Evolutionary conservation across 2,888 invertebrate genomes (phyloP).

Genomic region (Caenorhabditis parvicauda): DNA sequence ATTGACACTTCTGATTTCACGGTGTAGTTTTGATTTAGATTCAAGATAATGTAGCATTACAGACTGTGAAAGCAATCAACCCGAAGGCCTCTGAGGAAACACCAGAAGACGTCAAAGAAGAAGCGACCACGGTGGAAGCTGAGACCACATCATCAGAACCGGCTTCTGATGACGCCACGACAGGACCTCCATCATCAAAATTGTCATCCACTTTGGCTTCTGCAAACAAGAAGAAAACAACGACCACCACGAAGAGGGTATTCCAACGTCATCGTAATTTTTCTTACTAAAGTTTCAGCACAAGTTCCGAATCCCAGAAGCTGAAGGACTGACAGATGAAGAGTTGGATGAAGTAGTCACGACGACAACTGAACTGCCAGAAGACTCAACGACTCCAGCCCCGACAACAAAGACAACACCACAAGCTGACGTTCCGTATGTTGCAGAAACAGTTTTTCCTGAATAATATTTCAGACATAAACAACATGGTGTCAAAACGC

Average conservation of each 20-base stretch:
- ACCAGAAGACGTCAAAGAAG: slow-evolving; percentile 2
- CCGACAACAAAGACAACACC: slow-evolving; percentile 7
- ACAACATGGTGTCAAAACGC: slow-evolving; percentile 33
- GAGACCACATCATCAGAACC: not conserved
- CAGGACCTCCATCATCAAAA: slow-evolving; percentile 15
- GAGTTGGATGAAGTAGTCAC: slow-evolving; percentile 25
- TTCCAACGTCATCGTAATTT: not conserved
- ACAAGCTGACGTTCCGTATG: slow-evolving; percentile 11
- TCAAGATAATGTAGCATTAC: no score
- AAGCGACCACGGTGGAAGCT: not conserved
- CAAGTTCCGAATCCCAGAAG: slow-evolving; percentile 39
- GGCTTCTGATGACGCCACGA: not conserved
- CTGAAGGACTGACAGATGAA: slow-evolving; percentile 39
- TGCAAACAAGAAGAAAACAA: slow-evolving; percentile 17
- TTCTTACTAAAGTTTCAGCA: not conserved
- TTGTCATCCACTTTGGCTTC: no score
- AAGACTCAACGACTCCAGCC: not conserved
- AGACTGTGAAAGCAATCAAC: no score
- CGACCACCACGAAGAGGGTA: not conserved
- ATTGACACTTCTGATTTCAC: no score
- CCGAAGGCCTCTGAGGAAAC: no score
- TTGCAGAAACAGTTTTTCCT: not conserved
- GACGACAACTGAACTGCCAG: slow-evolving; percentile 11
- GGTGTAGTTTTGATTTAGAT: no score
- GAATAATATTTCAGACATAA: slow-evolving; percentile 7